phyloP scores from a whole-genome alignment of 2,797 vertebrate genomes.

The Macrochelys suwanniensis region DNA sequence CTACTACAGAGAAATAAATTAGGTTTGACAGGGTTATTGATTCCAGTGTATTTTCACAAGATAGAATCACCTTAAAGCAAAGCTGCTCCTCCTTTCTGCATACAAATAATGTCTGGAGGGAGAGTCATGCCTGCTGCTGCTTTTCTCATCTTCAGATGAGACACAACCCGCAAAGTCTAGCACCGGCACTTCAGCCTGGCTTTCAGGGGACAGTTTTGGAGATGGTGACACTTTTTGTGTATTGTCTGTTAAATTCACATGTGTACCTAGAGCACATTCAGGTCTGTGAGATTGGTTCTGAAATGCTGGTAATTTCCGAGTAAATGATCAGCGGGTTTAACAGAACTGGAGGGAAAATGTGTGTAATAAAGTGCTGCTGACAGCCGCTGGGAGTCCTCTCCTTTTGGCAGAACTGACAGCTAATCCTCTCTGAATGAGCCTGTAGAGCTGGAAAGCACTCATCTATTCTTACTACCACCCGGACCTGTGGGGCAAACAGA shows the following conservation, averaged over 20 bases:
- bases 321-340: constrained; percentile 22
- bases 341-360: neutral
- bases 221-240: neutral
- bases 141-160: neutral
- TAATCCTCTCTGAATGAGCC: constrained; percentile 57
- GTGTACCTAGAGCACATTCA: neutral
- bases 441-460: neutral
- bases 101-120: neutral
- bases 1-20: constrained; percentile 18
- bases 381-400: constrained; percentile 13
- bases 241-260: neutral
- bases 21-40: constrained; percentile 31
- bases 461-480: neutral
- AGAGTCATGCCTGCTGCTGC: neutral
- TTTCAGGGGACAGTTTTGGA: neutral
- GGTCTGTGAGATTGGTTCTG: neutral
- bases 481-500: neutral
- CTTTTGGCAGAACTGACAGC: constrained; percentile 23
- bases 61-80: constrained; percentile 39
- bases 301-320: constrained; percentile 35
- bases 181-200: neutral
- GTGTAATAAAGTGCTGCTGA: constrained; percentile 16
- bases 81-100: neutral
- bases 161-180: neutral
- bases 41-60: neutral